Percentiles rank a stretch among this genome's conserved stretches.
phyloP scores from a whole-genome alignment of 35 echinoderm and acorn worm genomes.

The Diadema setosum region DNA sequence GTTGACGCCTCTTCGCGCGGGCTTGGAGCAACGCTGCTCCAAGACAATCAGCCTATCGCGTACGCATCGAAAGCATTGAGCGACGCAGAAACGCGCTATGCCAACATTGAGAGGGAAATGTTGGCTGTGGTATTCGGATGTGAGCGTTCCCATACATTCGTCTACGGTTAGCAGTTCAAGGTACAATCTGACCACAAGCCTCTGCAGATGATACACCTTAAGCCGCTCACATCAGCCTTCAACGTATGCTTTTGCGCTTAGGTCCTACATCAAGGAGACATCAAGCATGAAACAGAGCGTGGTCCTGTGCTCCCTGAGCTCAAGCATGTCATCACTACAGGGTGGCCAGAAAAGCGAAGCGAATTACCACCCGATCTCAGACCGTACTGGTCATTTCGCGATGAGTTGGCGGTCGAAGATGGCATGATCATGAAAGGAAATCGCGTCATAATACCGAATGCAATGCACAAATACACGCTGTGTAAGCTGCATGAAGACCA shows the following conservation, averaged over 20 bases:
- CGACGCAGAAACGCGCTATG: slow-evolving; percentile 7
- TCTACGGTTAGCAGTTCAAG: slow-evolving; percentile 56
- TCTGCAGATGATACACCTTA: slow-evolving; percentile 43
- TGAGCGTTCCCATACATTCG: slow-evolving; percentile 34
- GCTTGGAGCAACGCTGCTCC: no score
- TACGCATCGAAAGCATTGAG: slow-evolving; percentile 39
- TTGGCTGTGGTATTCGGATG: slow-evolving; percentile 47
- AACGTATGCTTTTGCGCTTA: slow-evolving; percentile 28
- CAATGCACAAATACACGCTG: slow-evolving; percentile 6
- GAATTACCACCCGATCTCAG: neutral
- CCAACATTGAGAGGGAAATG: slow-evolving; percentile 44
- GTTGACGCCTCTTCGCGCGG: no score
- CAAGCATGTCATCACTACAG: neutral
- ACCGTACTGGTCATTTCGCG: slow-evolving; percentile 45
- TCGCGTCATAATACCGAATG: slow-evolving; percentile 39
- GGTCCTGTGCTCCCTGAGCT: slow-evolving; percentile 11
- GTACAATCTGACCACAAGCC: slow-evolving; percentile 55
- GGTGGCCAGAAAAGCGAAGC: neutral
- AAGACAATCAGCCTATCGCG: slow-evolving; percentile 30
- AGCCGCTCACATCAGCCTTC: slow-evolving; percentile 22
- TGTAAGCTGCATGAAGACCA: slow-evolving; percentile 58
- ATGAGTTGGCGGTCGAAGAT: slow-evolving; percentile 44
- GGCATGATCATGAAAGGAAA: slow-evolving; percentile 40
- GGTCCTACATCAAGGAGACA: neutral
- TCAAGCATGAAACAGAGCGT: neutral